These are phyloP conservation scores for Gallinago media DNA, from an alignment of 2,113 vertebrate species.

Conservation along the genomic window DNA sequence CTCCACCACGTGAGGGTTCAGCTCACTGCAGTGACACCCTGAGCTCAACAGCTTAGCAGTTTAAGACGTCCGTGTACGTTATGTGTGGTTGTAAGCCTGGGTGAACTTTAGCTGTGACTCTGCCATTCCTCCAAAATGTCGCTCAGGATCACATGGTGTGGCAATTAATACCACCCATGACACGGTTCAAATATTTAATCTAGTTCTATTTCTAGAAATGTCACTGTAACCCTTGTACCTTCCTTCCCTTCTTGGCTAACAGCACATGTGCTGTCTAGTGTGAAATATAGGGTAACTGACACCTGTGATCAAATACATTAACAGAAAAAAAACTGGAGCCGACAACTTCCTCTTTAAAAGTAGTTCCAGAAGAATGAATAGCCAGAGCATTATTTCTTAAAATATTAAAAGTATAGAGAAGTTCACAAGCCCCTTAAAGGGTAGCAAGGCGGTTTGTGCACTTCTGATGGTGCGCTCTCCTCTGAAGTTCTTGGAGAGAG, in stretches of 20 bases:
- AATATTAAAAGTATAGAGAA: not conserved
- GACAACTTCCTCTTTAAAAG: not conserved
- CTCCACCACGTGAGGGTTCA: not conserved
- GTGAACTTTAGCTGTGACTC: slow-evolving; percentile 23
- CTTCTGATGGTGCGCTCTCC: not conserved
- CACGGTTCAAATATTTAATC: slow-evolving; percentile 41
- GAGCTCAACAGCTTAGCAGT: not conserved
- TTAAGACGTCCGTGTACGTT: not conserved
- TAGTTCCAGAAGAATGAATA: not conserved
- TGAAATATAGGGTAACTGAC: not conserved
- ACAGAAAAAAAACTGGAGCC: not conserved
- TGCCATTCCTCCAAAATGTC: slow-evolving; percentile 76
- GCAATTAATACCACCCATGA: slow-evolving; percentile 46
- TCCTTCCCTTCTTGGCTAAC: not conserved
- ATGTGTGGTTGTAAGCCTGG: not conserved
- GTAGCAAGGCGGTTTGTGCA: not conserved
- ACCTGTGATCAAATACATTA: too few relatives aligned
- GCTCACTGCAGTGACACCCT: not conserved
- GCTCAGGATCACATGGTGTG: slow-evolving; percentile 43
- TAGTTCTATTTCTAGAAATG: slow-evolving; percentile 65
- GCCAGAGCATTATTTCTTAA: not conserved
- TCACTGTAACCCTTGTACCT: not conserved
- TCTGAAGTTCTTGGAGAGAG: not conserved
- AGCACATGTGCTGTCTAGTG: not conserved
- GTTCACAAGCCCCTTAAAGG: not conserved